These are phyloP conservation scores for Neodiprion virginianus DNA, from an alignment of 1,140 invertebrate species.

Conservation along the genomic window DNA sequence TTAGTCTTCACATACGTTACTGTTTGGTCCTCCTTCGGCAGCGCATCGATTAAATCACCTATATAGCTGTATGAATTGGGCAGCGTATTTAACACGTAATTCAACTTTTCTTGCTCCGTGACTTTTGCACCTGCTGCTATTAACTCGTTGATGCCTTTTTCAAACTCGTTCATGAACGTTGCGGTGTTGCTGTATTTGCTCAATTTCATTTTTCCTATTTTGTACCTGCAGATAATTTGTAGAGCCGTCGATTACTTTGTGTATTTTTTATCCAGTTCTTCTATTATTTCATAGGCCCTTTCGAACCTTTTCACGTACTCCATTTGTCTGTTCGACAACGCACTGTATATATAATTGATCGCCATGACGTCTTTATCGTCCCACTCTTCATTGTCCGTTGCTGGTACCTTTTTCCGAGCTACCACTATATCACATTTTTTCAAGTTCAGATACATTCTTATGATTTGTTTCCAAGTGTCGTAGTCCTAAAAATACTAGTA, in stretches of 20 bases:
- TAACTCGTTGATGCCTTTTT: conserved; percentile 35
- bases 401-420: conserved; percentile 10
- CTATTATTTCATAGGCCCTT: conserved; percentile 34
- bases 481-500: conserved; percentile 16
- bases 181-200: conserved; percentile 26
- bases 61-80: conserved; percentile 15
- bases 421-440: conserved; percentile 30
- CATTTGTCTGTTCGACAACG: conserved; percentile 34
- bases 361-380: conserved; percentile 31
- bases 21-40: conserved; percentile 15
- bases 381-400: conserved; percentile 24
- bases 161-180: conserved; percentile 37
- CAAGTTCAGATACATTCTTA: neutral
- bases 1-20: conserved; percentile 24
- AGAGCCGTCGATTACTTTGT: conserved; percentile 37
- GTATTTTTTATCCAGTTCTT: conserved; percentile 36
- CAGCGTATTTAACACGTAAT: conserved; percentile 30
- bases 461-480: conserved; percentile 11
- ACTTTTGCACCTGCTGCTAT: conserved; percentile 33
- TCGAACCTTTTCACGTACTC: conserved; percentile 28
- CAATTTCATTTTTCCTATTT: conserved; percentile 33
- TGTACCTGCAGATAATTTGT: conserved; percentile 34
- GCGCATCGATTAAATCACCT: conserved; percentile 22
- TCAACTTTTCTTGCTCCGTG: conserved; percentile 38
- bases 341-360: conserved; percentile 33